Evolutionary conservation across 2,888 invertebrate species (phyloP), one percentile per base, ranked within the genome.

Genomic region (Drosophila borealis): DNA sequence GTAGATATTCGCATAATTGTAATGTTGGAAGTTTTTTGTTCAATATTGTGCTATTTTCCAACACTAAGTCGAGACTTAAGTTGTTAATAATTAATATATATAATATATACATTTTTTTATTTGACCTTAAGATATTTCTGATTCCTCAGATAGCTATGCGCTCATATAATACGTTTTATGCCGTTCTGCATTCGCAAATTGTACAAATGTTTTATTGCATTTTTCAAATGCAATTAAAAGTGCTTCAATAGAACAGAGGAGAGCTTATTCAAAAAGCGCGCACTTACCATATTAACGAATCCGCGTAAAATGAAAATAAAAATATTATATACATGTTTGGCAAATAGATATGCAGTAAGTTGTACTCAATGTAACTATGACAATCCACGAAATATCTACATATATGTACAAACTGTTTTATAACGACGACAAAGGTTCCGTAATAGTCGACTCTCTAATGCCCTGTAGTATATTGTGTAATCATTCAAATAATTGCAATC

Each of bases 331-430:
- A 17, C 37, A 55, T 57, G 4, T 46, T 68, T 48, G n/a, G n/a
- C 2, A 29, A 14, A 37, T 33, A 1, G 45, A 51, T 46, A 46
- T 37, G n/a, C 37, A 21, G 14, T 33, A 25, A 10, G 4, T 25
- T 36, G 54, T 36, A 11, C 14, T 36, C 17, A 25, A 45, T 17
- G 13, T 25, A 55, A 55, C 37, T 25, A 37, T 17, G 25, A 13
- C 25, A 25, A 11, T 36, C 13, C 19, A 14, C 33, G 19, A 54
- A 57, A 36, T 41, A 4, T 42, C 8, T 55, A 13, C 36, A 14
- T 34, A 13, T 44, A 14, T 34, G 21, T 44, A n/a, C 25, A 49
- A 74, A 50, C 17, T 75, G 74, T 74, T 74, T 74, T 57, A 57
- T 74, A 74, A 74, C 25, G 36, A 36, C 34, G 29, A 14, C 5